Conservation (phyloP, 2,113 vertebrate species). For the Tragelaphus strepsiceros region DNA sequence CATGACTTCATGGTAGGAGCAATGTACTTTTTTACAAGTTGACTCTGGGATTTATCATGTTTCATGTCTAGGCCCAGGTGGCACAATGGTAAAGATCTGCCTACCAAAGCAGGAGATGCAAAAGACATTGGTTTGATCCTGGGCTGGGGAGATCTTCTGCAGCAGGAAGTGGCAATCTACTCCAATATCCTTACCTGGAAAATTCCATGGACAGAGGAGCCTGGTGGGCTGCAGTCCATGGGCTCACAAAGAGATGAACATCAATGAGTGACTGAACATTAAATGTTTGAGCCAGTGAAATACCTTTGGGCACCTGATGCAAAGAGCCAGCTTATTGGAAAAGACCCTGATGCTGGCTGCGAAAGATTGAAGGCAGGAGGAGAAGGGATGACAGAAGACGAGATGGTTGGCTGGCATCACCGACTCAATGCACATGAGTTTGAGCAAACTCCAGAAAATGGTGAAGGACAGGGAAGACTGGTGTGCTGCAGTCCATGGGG, state of each 20-base stretch:
- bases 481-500: neutral
- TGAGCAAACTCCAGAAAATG: neutral
- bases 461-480: neutral
- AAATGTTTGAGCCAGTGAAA: neutral
- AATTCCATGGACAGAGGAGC: neutral
- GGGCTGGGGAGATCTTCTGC: neutral
- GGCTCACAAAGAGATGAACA: neutral
- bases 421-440: neutral
- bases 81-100: neutral
- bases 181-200: neutral
- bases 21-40: neutral
- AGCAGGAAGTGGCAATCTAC: neutral
- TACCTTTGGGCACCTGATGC: neutral
- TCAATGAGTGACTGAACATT: neutral
- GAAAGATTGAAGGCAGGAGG: neutral
- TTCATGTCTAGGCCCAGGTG: neutral
- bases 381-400: neutral
- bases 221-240: neutral
- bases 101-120: neutral
- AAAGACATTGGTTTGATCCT: neutral
- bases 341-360: neutral
- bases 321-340: neutral
- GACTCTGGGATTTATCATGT: neutral
- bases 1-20: neutral
- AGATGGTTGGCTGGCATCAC: neutral